phyloP scores from a whole-genome alignment of 2,797 vertebrate species.

The Cercopithecus neglectus region DNA sequence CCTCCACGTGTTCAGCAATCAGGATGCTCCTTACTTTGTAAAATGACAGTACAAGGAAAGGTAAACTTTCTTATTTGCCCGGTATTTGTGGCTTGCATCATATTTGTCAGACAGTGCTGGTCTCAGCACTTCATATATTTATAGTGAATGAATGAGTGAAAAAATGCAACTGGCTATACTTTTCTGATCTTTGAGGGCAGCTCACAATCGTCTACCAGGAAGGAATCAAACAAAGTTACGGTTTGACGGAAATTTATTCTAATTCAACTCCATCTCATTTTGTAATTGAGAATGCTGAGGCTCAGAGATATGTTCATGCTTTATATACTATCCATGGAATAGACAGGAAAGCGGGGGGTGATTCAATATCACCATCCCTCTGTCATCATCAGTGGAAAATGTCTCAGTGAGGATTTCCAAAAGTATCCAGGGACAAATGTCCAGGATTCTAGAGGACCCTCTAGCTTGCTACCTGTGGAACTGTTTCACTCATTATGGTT shows the following conservation, averaged over 20 bases:
- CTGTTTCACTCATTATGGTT: not conserved
- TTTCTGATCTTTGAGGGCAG: not conserved
- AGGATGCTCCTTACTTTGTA: not conserved
- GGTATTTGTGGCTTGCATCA: not conserved
- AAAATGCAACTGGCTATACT: not conserved
- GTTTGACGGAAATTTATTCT: not conserved
- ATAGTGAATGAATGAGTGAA: not conserved
- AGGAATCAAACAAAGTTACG: slow-evolving; percentile 9
- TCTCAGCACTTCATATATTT: not conserved
- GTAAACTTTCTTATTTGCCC: not conserved
- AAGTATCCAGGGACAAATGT: not conserved
- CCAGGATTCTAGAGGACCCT: not conserved
- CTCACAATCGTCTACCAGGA: not conserved
- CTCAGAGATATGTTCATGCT: not conserved
- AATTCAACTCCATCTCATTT: not conserved
- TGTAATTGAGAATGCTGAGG: slow-evolving; percentile 16
- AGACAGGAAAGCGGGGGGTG: not conserved
- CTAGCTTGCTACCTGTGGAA: not conserved
- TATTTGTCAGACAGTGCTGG: not conserved
- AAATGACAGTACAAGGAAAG: not conserved
- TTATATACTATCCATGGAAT: not conserved
- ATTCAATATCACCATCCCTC: not conserved
- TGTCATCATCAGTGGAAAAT: not conserved
- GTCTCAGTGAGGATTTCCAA: not conserved
- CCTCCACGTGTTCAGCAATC: not conserved